phyloP scores from a whole-genome alignment of 2,113 vertebrate genomes.

The Meles meles region DNA sequence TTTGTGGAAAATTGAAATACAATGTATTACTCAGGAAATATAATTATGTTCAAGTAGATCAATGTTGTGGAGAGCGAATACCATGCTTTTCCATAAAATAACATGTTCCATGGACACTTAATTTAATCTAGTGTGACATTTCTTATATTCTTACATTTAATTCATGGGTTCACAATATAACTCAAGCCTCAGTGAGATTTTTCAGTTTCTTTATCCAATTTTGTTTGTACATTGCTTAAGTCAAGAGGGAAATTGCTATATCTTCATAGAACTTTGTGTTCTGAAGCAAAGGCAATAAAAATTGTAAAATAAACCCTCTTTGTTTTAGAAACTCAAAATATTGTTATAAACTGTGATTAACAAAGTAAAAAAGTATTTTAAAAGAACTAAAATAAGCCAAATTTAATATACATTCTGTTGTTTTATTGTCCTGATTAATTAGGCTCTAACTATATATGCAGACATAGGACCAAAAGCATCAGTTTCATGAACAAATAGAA shows the following conservation, averaged over 20 bases:
- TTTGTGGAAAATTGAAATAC: slow-evolving; percentile 50
- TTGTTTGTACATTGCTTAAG: neutral
- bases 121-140: slow-evolving; percentile 21
- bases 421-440: neutral
- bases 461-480: neutral
- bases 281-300: neutral
- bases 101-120: neutral
- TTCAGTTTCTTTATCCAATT: slow-evolving; percentile 41
- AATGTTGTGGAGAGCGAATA: neutral
- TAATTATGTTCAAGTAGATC: slow-evolving; percentile 54
- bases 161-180: slow-evolving; percentile 16
- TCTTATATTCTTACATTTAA: slow-evolving; percentile 30
- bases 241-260: neutral
- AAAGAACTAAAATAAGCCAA: neutral
- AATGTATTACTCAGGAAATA: slow-evolving; percentile 49
- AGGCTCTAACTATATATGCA: neutral
- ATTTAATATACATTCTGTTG: neutral
- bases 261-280: neutral
- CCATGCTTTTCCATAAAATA: slow-evolving; percentile 4
- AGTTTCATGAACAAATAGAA: neutral
- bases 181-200: neutral
- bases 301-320: neutral
- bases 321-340: neutral
- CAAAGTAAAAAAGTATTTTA: slow-evolving; percentile 28
- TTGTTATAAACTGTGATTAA: neutral